These are phyloP conservation scores for Anoplolepis gracilipes DNA, from an alignment of 1,140 invertebrate species.

Conservation along the genomic window DNA sequence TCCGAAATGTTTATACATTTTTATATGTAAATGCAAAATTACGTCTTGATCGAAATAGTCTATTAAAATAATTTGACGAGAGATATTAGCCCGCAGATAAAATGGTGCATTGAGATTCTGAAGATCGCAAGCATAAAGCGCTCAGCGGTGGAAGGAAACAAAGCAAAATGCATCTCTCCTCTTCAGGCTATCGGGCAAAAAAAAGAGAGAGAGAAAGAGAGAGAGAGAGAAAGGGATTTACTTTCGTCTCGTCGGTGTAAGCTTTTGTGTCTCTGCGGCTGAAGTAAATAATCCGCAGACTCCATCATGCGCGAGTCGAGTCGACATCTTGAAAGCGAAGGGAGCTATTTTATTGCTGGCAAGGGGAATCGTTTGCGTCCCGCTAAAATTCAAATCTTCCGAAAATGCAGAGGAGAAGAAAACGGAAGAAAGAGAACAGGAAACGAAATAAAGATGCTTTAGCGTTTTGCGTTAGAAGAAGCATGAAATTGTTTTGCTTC, in stretches of 20 bases:
- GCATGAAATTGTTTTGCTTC: neutral
- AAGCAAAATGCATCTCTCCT: constrained; percentile 30
- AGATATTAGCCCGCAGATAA: constrained; percentile 29
- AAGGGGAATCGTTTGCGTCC: constrained; percentile 15
- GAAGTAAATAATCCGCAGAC: constrained; percentile 56
- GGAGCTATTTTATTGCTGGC: constrained; percentile 40
- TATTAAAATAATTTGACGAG: constrained; percentile 46
- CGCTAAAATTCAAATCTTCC: constrained; percentile 52
- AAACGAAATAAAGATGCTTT: neutral
- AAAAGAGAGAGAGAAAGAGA: neutral
- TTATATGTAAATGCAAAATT: constrained; percentile 26
- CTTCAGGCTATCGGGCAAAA: neutral
- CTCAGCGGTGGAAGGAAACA: neutral
- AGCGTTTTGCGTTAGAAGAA: constrained; percentile 13
- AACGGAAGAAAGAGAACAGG: neutral
- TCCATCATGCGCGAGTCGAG: constrained; percentile 47
- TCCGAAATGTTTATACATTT: constrained; percentile 24
- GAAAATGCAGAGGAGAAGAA: neutral
- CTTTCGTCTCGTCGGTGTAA: constrained; percentile 54
- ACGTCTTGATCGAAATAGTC: constrained; percentile 38
- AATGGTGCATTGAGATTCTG: constrained; percentile 40
- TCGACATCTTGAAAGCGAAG: constrained; percentile 40
- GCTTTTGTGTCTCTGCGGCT: constrained; percentile 51
- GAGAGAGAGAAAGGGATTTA: neutral
- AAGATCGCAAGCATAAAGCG: constrained; percentile 28